These are phyloP conservation scores for Eulemur macaco DNA, from an alignment of 2,113 vertebrate species.

Conservation along the genomic window DNA sequence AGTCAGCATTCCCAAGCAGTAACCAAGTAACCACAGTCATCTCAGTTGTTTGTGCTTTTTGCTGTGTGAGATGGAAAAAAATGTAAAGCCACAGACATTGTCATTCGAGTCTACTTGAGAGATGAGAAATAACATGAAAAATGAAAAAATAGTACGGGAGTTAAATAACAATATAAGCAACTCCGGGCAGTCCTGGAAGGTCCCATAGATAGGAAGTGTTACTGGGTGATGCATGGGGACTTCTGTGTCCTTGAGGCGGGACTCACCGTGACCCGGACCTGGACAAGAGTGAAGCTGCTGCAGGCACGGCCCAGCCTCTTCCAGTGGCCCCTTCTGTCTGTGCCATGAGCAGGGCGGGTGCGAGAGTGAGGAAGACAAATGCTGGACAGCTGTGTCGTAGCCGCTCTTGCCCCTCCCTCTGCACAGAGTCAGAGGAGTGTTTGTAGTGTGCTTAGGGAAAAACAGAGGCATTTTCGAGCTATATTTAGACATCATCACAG, in stretches of 20 bases:
- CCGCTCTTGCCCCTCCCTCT: neutral
- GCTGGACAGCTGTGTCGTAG: neutral
- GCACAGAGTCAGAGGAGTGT: neutral
- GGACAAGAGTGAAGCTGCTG: neutral
- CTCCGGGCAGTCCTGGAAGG: neutral
- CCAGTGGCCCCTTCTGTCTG: neutral
- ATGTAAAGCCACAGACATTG: neutral
- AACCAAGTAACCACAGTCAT: neutral
- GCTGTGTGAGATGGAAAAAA: neutral
- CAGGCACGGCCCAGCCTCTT: neutral
- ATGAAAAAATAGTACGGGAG: neutral
- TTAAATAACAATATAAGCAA: neutral
- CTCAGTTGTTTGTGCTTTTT: neutral
- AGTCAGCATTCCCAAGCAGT: neutral
- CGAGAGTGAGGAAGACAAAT: neutral
- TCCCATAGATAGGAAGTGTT: neutral
- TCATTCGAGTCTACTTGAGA: neutral
- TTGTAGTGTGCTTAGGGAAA: neutral
- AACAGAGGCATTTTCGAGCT: neutral
- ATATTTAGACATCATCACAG: conserved; percentile 26
- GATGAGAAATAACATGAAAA: neutral
- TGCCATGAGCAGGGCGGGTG: neutral
- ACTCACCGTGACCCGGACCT: neutral
- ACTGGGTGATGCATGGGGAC: neutral
- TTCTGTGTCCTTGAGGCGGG: neutral